Conservation (phyloP, 1,140 invertebrate genomes). For the Chrysopa pallens region DNA sequence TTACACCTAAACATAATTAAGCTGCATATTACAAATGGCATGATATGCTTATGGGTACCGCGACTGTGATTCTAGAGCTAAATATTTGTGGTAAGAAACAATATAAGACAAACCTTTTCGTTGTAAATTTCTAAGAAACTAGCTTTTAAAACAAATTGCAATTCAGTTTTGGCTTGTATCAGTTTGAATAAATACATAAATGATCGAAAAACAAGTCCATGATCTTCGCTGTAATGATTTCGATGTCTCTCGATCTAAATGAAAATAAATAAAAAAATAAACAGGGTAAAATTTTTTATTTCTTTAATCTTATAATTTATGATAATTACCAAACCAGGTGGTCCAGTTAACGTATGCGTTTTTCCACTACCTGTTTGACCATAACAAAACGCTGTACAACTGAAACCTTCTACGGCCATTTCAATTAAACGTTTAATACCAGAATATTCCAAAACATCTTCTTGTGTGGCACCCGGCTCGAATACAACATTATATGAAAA, state of each 20-base stretch:
- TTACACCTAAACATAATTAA: no score
- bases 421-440: conserved; percentile 73
- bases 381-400: conserved; percentile 87
- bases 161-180: conserved; percentile 51
- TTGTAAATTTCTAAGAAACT: conserved; percentile 94
- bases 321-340: conserved; percentile 55
- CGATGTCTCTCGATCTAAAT: conserved; percentile 42
- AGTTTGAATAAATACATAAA: conserved; percentile 81
- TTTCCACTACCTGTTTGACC: conserved; percentile 95
- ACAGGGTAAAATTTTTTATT: neutral
- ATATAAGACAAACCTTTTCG: conserved; percentile 81
- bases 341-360: conserved; percentile 87
- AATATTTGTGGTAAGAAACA: no score
- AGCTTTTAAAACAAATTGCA: conserved; percentile 75
- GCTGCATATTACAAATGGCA: no score
- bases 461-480: conserved; percentile 68
- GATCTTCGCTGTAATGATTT: conserved; percentile 42
- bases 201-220: conserved; percentile 73
- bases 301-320: neutral
- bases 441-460: conserved; percentile 62
- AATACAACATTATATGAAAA: conserved; percentile 82
- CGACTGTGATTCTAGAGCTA: no score
- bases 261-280: no score
- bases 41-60: no score
- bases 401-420: conserved; percentile 85